phyloP scores from a whole-genome alignment of 2,797 vertebrate genomes.

The Macropus fuliginosus region DNA sequence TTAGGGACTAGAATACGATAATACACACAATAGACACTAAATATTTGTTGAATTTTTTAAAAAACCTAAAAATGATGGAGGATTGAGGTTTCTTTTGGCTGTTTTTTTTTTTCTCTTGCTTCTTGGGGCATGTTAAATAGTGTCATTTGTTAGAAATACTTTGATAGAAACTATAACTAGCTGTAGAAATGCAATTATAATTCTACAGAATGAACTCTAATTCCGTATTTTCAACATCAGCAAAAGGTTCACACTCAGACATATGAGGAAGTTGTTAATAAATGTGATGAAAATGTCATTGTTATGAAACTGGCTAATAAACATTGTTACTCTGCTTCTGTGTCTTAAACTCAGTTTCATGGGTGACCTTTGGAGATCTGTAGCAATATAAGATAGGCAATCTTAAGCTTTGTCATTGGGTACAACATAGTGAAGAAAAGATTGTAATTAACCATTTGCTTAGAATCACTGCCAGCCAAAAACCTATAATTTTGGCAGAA shows the following conservation, averaged over 20 bases:
- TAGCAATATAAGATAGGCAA: not conserved
- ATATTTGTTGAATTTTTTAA: not conserved
- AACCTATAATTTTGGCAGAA: not conserved
- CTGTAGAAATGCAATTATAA: not conserved
- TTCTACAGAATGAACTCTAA: not conserved
- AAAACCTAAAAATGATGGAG: not conserved
- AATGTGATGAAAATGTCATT: slow-evolving; percentile 29
- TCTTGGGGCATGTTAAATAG: not conserved
- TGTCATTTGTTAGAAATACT: not conserved
- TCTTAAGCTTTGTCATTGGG: not conserved
- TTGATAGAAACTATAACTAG: not conserved
- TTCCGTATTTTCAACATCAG: not conserved
- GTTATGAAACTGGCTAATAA: slow-evolving; percentile 5
- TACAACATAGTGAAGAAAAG: not conserved
- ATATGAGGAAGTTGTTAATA: slow-evolving; percentile 21
- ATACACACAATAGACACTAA: not conserved
- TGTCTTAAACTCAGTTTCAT: not conserved
- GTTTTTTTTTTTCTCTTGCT: not conserved
- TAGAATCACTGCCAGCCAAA: not conserved
- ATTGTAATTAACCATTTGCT: not conserved
- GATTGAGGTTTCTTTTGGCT: not conserved
- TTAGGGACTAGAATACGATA: not conserved
- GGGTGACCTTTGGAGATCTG: not conserved
- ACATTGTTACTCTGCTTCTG: slow-evolving; percentile 20
- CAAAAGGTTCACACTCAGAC: not conserved